Percentiles rank a stretch among this genome's conserved stretches.
Conservation (phyloP, 2,113 vertebrate genomes). For the Aegotheles bennettii region DNA sequence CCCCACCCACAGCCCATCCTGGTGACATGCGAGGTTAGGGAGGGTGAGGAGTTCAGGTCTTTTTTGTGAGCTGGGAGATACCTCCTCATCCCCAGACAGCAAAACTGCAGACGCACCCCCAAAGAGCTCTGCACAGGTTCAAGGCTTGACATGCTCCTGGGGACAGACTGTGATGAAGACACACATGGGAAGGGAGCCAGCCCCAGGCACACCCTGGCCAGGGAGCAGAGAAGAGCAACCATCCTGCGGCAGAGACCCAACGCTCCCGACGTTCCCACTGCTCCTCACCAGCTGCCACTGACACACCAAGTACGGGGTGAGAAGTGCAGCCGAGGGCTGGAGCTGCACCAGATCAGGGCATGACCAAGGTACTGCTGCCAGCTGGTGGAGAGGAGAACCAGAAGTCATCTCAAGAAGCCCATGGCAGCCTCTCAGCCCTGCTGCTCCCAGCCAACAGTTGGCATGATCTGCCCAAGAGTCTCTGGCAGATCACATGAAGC, state of each 20-base stretch:
- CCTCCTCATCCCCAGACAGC: background rate
- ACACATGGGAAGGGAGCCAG: background rate
- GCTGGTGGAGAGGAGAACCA: background rate
- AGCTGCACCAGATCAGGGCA: background rate
- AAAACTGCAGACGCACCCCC: background rate
- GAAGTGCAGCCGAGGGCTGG: background rate
- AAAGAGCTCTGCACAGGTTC: background rate
- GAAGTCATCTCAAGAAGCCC: background rate
- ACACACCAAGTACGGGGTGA: background rate
- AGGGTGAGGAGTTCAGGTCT: background rate
- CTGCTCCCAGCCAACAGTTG: background rate
- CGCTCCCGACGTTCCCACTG: background rate
- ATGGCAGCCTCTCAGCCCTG: background rate
- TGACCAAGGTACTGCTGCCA: background rate
- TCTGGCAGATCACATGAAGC: background rate
- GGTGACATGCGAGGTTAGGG: fast-evolving
- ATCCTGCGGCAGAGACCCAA: background rate
- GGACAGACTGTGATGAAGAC: background rate
- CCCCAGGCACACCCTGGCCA: fast-evolving
- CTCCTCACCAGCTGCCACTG: background rate
- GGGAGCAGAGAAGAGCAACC: background rate
- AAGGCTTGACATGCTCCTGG: background rate
- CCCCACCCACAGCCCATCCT: background rate
- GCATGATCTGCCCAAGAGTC: background rate
- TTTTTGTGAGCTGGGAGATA: background rate